Conservation (phyloP, 64 coral and sea anemone genomes). For the Dendronephthya gigantea region DNA sequence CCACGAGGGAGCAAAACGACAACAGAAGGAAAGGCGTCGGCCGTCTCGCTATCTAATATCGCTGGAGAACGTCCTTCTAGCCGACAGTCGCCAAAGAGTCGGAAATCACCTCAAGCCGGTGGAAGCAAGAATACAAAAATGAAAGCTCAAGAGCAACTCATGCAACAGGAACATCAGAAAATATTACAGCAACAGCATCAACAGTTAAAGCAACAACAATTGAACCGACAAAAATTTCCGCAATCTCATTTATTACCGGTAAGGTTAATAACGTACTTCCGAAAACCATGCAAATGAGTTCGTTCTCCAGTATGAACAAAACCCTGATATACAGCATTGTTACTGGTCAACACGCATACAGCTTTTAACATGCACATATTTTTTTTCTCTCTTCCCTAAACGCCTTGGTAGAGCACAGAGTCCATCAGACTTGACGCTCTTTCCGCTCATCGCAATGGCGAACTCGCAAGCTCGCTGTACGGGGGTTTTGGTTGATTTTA, state of each 20-base stretch:
- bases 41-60: not conserved
- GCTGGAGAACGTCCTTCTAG: not conserved
- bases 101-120: not conserved
- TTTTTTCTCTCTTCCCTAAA: too few species aligned
- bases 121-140: not conserved
- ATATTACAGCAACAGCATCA: not conserved
- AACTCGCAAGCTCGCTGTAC: too few species aligned
- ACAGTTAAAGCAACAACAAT: not conserved
- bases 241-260: not conserved
- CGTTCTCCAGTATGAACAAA: too few species aligned
- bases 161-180: conserved; percentile 5
- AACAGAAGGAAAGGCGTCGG: not conserved
- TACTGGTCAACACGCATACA: too few species aligned
- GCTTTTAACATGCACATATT: too few species aligned
- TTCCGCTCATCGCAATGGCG: too few species aligned
- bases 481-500: too few species aligned
- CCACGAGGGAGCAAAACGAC: not conserved
- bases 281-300: not conserved
- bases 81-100: not conserved
- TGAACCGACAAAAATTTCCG: not conserved
- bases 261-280: not conserved
- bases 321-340: too few species aligned
- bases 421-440: too few species aligned
- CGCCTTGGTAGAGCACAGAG: too few species aligned
- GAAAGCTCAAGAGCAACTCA: not conserved